Evolutionary conservation across 1,140 invertebrate genomes (phyloP).

Genomic region (Oedothorax gibbosus): DNA sequence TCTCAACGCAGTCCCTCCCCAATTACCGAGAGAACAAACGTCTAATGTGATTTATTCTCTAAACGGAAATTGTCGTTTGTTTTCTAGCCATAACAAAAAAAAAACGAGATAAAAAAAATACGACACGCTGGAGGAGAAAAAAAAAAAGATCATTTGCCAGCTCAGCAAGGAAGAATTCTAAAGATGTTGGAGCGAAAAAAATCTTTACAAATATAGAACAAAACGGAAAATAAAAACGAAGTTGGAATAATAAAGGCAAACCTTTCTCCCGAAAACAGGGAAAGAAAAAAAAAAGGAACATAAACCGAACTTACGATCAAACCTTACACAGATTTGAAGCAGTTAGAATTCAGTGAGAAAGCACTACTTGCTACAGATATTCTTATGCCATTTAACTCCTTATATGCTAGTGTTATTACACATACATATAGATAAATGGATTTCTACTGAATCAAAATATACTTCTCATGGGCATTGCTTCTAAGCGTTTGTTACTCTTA

Average conservation of each 20-base stretch:
- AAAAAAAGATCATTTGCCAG: conserved; percentile 43
- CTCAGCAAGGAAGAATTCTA: conserved; percentile 3
- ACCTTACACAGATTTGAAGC: conserved; percentile 4
- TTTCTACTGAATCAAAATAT: conserved; percentile 23
- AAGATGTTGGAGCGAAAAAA: conserved; percentile 14
- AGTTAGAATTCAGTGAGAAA: conserved; percentile 2
- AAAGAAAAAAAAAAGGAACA: conserved; percentile 10
- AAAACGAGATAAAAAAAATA: background rate
- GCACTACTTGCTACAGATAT: background rate
- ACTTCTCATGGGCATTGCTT: background rate
- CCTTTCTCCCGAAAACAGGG: background rate
- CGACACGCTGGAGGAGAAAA: background rate
- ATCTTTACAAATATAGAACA: conserved; percentile 17
- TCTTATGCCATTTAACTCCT: conserved; percentile 33
- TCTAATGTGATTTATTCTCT: conserved; percentile 57
- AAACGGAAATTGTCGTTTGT: conserved; percentile 48
- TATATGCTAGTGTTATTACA: conserved; percentile 3
- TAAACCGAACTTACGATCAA: conserved; percentile 35
- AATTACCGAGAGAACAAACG: conserved; percentile 48
- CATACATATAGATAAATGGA: conserved; percentile 29
- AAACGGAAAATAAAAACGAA: conserved; percentile 1
- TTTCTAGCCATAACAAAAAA: conserved; percentile 49
- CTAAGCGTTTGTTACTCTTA: background rate
- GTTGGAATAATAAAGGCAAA: conserved; percentile 36
- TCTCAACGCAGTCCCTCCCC: conserved; percentile 15